Base-by-base conservation (phyloP, 2,888 invertebrate species). In the Lottia scabra region DNA sequence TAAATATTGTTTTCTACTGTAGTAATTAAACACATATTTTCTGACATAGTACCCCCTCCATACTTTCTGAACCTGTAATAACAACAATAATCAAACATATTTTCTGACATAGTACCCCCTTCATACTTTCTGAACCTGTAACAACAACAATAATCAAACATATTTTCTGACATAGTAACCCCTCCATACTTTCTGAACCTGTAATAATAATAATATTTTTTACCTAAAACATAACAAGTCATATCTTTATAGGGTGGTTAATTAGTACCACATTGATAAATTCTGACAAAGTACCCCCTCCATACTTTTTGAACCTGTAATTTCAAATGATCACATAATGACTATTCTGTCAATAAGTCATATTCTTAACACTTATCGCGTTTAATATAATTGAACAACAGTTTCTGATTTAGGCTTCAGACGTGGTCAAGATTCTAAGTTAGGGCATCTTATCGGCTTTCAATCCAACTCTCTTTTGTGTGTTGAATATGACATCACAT, bases 31-130 rank as follows among this genome's bases (percentile, higher is more conserved):
- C 38, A 88, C 82, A 81, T 88, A 89, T 78, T 88, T 89, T 71
- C 90, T 80, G n/a, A 85, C 83, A 78, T 87, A 88, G 76, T 83
- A 89, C 5, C 89, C 90, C 75, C 88, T 78, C 90, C 90, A 90
- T 16, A 85, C 77, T 75, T 88, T 89, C 75, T 90, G 90, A 43
- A 89, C 83, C 87, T 89, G 80, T 26, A 77, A 75, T 12, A 64
- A 38, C 16, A n/a, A 38, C 30, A 38, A 43, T 19, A 64, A 43
- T 30, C 16, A 5, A 65, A 27, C 27, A 23, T 27, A 89, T 78
- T 88, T 89, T 71, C 90, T 80, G n/a, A 85, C 83, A 78, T 65
- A 27, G 16, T 30, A 30, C 26, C 16, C 0, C 15, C 56, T 56
- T 89, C 90, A 90, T 16, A 85, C 77, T 75, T 88, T 89, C 75